Evolutionary conservation across 2,888 invertebrate species (phyloP), one percentile per base, ranked within the genome.

Genomic region (Melanophora roralis): DNA sequence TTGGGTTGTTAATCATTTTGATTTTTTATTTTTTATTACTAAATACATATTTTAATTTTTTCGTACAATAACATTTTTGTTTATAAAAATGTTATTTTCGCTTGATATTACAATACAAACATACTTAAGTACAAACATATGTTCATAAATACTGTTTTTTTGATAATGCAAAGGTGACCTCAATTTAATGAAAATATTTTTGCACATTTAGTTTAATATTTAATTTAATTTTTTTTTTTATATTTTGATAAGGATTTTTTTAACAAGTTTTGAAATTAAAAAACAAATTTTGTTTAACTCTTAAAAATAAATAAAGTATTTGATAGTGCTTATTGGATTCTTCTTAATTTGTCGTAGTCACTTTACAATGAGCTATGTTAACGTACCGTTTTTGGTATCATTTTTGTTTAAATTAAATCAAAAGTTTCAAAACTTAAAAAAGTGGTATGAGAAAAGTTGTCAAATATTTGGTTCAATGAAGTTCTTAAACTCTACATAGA

Each of bases 101-200:
- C 43, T 59, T 73, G 64, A 74, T 75, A 71, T 16, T 72, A n/a
- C n/a, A n/a, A n/a, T n/a, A n/a, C n/a, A n/a, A n/a, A n/a, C n/a
- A n/a, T n/a, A n/a, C n/a, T n/a, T n/a, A n/a, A n/a, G n/a, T n/a
- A n/a, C n/a, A 62, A 40, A n/a, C n/a, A n/a, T 27, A 5, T 27
- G 6, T 27, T 27, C 27, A 80, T 75, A 64, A 67, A 68, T 77
- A 64, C 27, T 3, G 3, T 68, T 62, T 81, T 79, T 83, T 83
- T 83, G 82, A 83, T 83, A 83, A 83, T 83, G 74, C 80, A 72
- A 83, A 83, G 82, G 82, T 83, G 82, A 83, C 82, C 82, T 74
- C 82, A 78, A 81, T 83, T 82, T 74, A 45, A 65, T 76, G 79
- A 62, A 80, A 72, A 71, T 57, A 62, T 67, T 75, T 80, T 76